Evolutionary conservation across 2,113 vertebrate species (phyloP), one percentile per base, ranked within the genome.

Genomic region (Chitala chitala): DNA sequence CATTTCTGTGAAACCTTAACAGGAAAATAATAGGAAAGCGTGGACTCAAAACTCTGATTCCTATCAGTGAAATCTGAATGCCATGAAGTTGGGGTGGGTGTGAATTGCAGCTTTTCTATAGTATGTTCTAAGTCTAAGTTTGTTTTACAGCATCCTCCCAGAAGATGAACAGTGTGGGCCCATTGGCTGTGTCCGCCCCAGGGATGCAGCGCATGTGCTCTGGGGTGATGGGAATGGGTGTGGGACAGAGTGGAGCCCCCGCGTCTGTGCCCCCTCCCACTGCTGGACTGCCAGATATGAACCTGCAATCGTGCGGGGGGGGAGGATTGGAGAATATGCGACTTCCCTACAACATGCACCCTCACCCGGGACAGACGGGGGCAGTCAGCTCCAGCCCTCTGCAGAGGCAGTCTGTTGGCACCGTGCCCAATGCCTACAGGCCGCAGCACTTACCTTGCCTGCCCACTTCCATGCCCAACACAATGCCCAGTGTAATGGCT

Each of bases 191-290:
- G 4, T 87, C 94, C 12, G 87, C 80, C 80, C 86, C 94, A 0
- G 86, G 84, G 0, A 86, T 91, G 29, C 94, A 95, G 50, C 92
- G 94, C 9, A 93, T 94, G 88, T 99, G 98, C 85, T 76, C 94
- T 71, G 87, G 83, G 74, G 92, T 98, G 89, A 92, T 98, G 85
- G 91, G 91, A 58, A 90, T 98, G 85, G 93, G 84, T 53, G 82
- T 92, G 63, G 90, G 89, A 0, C 94, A 94, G 65, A 75, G 78
- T 0, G 79, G 90, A 0, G 93, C 92, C 15, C 82, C 93, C 5
- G 48, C 90, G 29, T 78, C 91, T 0, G 86, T 81, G 0, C 87
- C 92, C 1, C 85, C 91, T 51, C 79, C 96, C 0, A 80, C 86
- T 4, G 88, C 87, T 15, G 83, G 81, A 72, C 94, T 93, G 77